Conservation (phyloP, 2,113 vertebrate species). For the Mus pahari region DNA sequence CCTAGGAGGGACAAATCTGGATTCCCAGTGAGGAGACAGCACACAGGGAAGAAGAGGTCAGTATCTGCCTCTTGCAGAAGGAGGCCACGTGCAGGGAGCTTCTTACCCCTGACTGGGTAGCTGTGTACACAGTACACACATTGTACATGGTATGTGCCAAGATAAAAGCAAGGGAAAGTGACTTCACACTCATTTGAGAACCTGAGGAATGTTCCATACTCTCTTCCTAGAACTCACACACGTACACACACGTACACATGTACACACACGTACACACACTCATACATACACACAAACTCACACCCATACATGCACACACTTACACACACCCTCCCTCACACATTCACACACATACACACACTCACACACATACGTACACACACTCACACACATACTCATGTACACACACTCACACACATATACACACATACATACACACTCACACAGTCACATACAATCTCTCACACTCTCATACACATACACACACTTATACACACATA, state of each 20-base stretch:
- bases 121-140: neutral
- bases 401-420: neutral
- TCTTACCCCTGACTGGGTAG: neutral
- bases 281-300: neutral
- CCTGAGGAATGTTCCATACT: neutral
- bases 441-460: accelerated
- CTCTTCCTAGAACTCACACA: neutral
- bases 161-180: neutral
- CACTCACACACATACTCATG: too few species aligned
- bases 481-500: neutral
- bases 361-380: too few species aligned
- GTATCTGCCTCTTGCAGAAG: neutral
- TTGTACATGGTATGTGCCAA: too few species aligned
- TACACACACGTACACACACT: too few species aligned
- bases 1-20: too few species aligned
- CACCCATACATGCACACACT: accelerated
- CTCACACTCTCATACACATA: too few species aligned
- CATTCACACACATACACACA: neutral
- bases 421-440: neutral
- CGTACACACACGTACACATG: neutral
- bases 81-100: neutral
- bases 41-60: neutral
- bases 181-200: neutral
- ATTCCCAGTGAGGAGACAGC: too few species aligned
- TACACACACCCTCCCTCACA: too few species aligned